Base-by-base conservation (phyloP, 2,113 vertebrate genomes). In the Colinus virginianus region DNA sequence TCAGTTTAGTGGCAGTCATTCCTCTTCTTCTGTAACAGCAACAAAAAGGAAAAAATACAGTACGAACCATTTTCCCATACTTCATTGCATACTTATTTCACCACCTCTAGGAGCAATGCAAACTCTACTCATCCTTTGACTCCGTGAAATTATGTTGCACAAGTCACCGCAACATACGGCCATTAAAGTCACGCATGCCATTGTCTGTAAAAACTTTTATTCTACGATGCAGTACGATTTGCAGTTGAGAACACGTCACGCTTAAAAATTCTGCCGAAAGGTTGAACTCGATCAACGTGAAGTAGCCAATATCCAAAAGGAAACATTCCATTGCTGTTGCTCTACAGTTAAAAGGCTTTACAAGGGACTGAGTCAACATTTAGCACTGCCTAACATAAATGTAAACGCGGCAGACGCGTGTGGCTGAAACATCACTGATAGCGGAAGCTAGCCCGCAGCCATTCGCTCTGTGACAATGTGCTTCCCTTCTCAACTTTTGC, bases 401-500 rank as follows among this genome's bases (percentile, higher is more conserved):
- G 58, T 22, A 74, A 51, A 77, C 56, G 22, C 66, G 68, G 49
- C 87, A 21, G 26, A 55, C 17, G 11, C 38, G 3, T 38, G 2
- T 63, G 55, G 28, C 48, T 81, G 72, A 89, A 74, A 43, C 38
- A 48, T 58, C 59, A 45, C 14, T 4, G 0, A 18, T 13, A 30
- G 22, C 34, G 89, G 46, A 67, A 58, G 30, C 16, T 34, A 43
- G 30, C 38, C 16, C 26, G 18, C 17, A 67, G 34, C 49, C 17
- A 5, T 36, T 70, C 64, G 22, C 45, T 86, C 5, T 0, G 0
- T 22, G 46, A 18, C 23, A 15, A 5, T 1, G 1, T 8, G 2
- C 40, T 69, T 91, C n/a, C 32, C 20, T 77, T 84, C 46, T 66
- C 66, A 64, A 19, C 42, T 79, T 79, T 40, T 69, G 13, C 34